Base-by-base conservation (phyloP, 2,797 vertebrate genomes). In the Argentina silus region DNA sequence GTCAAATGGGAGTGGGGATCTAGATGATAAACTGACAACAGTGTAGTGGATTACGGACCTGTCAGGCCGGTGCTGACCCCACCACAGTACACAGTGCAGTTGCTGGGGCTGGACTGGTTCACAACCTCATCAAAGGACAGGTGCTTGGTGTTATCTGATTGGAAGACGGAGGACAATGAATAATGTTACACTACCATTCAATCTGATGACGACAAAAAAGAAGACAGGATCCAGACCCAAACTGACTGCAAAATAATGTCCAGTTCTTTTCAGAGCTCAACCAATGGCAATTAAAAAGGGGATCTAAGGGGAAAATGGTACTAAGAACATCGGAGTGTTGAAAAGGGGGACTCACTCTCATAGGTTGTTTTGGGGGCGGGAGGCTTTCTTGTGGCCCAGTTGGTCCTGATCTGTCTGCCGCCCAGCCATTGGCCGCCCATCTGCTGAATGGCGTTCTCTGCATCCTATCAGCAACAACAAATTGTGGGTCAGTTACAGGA, bases 361-460 rank as follows among this genome's bases (percentile, higher is more conserved):
- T 94, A 97, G 67, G 95, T 96, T 83, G 94, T 94, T 92, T 99
- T 99, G 78, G 97, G 97, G 84, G 96, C 97, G 0, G 97, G 97
- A 79, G 98, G 98, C 91, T 99, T 99, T 93, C 98, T 95, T 12
- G 98, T 99, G 60, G 98, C 98, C 97, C 98, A 99, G 92, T 99
- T 99, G 65, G 98, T 99, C 89, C 98, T 93, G 91, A 99, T 99
- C 92, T 98, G 98, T 89, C 98, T 93, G 64, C 97, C 98, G 53
- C 98, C 97, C 70, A 99, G 95, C 98, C 98, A 99, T 91, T 99
- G 98, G 6, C 98, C 97, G 0, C 96, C 97, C 97, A 99, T 99
- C 93, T 99, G 97, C 87, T 98, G 96, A 90, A 99, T 99, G 72
- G 98, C 97, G 0, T 98, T 98, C 91, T 99, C 97, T 0, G 97